Conservation (phyloP, 2,797 vertebrate species). For the Selene dorsalis region DNA sequence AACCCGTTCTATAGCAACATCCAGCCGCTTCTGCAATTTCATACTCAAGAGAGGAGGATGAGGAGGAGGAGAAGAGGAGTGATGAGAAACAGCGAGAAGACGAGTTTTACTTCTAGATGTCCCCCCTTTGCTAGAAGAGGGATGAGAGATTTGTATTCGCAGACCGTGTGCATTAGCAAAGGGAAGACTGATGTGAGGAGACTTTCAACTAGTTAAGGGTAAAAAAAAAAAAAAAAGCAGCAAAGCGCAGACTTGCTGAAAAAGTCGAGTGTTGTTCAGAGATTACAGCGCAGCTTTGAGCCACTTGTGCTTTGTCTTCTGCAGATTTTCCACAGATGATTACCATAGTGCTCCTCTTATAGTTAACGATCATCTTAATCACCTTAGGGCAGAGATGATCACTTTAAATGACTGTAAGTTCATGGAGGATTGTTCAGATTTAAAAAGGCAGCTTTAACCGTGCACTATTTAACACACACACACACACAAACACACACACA, state of each 20-base stretch:
- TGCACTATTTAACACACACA: constrained; percentile 7
- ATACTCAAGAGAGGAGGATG: constrained; percentile 39
- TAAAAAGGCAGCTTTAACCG: constrained; percentile 25
- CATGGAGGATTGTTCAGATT: constrained; percentile 45
- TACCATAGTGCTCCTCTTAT: constrained; percentile 42
- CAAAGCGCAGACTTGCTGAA: constrained; percentile 40
- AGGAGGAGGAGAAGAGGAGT: constrained; percentile 25
- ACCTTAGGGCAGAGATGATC: constrained; percentile 52
- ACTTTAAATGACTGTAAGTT: constrained; percentile 51
- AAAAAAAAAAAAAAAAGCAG: not conserved
- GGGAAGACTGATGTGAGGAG: constrained; percentile 49
- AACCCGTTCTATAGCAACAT: constrained; percentile 56
- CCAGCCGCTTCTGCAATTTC: constrained; percentile 67
- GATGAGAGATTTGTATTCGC: constrained; percentile 68
- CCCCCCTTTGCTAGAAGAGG: constrained; percentile 9
- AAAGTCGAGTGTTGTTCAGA: constrained; percentile 38
- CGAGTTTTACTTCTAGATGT: constrained; percentile 37
- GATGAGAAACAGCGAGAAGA: constrained; percentile 45
- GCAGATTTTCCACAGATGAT: constrained; percentile 58
- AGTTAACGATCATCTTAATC: constrained; percentile 61
- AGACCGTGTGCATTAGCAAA: constrained; percentile 40
- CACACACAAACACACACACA: constrained; percentile 16
- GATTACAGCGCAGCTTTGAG: constrained; percentile 49
- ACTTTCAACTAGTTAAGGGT: constrained; percentile 54
- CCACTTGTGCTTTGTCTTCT: constrained; percentile 41